These are phyloP conservation scores for Tychaedon coryphoeus DNA, from an alignment of 2,113 vertebrate genomes.

Conservation along the genomic window DNA sequence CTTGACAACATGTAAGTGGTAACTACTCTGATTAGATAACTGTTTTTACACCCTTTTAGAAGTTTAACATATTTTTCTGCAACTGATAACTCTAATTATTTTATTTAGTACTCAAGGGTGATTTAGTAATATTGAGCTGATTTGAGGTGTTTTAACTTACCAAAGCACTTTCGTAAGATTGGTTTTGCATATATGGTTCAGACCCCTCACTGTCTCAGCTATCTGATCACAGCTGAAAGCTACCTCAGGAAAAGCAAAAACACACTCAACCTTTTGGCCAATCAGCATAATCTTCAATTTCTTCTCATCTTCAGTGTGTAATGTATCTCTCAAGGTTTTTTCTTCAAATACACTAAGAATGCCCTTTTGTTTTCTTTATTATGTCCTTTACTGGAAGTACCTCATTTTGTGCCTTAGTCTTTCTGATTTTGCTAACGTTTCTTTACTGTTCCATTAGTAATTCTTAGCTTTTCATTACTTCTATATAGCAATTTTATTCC, in stretches of 20 bases:
- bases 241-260: neutral
- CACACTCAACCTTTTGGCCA: neutral
- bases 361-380: neutral
- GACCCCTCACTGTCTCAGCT: neutral
- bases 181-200: neutral
- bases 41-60: neutral
- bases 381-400: neutral
- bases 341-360: neutral
- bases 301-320: neutral
- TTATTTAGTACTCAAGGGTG: neutral
- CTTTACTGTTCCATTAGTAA: neutral
- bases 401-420: neutral
- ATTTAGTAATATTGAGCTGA: neutral
- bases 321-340: fast-evolving
- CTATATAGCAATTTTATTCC: neutral
- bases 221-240: neutral
- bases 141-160: neutral
- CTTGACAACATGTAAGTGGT: fast-evolving
- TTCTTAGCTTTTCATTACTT: neutral
- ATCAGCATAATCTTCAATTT: neutral
- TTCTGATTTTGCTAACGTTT: neutral
- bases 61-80: neutral
- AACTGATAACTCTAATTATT: neutral
- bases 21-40: neutral
- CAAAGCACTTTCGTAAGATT: neutral